Evolutionary conservation across 2,113 vertebrate species (phyloP), one percentile per base, ranked within the genome.

Genomic region (Sinocyclocheilus anophthalmus): DNA sequence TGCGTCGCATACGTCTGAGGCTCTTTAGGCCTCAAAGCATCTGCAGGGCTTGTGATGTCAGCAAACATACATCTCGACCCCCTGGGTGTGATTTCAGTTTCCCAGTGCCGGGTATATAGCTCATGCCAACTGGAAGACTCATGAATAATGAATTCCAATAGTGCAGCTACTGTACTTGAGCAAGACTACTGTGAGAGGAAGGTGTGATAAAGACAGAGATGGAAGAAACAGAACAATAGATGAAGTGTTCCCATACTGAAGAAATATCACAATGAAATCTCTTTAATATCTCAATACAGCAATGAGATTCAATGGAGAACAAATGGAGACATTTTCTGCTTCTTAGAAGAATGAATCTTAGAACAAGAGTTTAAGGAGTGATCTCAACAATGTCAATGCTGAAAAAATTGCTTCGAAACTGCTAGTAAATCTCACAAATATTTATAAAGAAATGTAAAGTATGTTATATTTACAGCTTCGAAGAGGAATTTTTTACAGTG

Each of bases 121-220:
- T 86, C 85, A 42, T 30, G 89, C 87, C 89, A 87, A 93, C 92
- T 92, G 93, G 92, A 91, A 92, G 90, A 83, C 82, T 86, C 89
- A 94, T 95, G 92, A 94, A 95, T 95, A 94, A 95, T 94, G 89
- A 90, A 95, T 91, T 83, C 53, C 20, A 89, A 94, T 94, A 92
- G 93, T 92, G 92, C 93, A 94, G 94, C 92, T 88, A 91, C 90
- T 89, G 85, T 76, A 63, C 61, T 87, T 86, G 90, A 91, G 86
- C 86, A 76, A 90, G 77, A 87, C 88, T 92, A 87, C 90, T 88
- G 55, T 10, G n/a, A 57, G 69, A 85, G 13, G 53, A 80, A 65
- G n/a, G 67, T 22, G 79, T 48, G 37, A 67, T 63, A 45, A 55
- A 55, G 16, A 14, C 50, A 85, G 33, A 82, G 39, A 48, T 24